Conservation (phyloP, 2,113 vertebrate genomes). For the Semnopithecus entellus region DNA sequence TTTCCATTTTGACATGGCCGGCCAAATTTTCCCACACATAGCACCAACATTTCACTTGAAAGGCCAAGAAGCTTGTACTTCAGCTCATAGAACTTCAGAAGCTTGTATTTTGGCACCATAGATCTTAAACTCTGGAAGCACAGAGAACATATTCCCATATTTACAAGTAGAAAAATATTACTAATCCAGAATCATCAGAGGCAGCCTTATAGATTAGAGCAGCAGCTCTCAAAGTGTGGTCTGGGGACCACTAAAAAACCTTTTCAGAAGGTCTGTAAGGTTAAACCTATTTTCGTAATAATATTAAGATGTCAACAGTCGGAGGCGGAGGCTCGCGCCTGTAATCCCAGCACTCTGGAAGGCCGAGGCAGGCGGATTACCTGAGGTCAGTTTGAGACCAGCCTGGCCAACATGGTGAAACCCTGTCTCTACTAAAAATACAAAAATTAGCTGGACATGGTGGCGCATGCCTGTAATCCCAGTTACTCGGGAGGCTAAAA, state of each 20-base stretch:
- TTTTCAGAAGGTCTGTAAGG: background rate
- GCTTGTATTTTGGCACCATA: background rate
- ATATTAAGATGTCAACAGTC: background rate
- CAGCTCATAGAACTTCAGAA: background rate
- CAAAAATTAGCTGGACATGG: too few species aligned
- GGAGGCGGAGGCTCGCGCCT: too few species aligned
- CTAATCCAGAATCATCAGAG: background rate
- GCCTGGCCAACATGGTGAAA: too few species aligned
- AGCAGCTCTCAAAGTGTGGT: background rate
- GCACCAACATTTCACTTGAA: background rate
- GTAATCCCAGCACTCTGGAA: too few species aligned
- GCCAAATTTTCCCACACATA: background rate
- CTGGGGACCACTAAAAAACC: background rate
- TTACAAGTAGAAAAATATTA: background rate
- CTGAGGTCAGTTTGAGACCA: too few species aligned
- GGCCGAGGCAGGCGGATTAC: too few species aligned
- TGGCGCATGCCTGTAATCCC: too few species aligned
- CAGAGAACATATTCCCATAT: background rate
- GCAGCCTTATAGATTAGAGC: background rate
- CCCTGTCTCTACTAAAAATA: too few species aligned
- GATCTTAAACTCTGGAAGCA: background rate
- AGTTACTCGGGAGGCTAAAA: too few species aligned
- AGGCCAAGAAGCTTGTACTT: background rate
- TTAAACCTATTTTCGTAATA: background rate
- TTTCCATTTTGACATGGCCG: background rate